These are phyloP conservation scores for Gymnodraco acuticeps DNA, from an alignment of 2,797 vertebrate species.

Conservation along the genomic window DNA sequence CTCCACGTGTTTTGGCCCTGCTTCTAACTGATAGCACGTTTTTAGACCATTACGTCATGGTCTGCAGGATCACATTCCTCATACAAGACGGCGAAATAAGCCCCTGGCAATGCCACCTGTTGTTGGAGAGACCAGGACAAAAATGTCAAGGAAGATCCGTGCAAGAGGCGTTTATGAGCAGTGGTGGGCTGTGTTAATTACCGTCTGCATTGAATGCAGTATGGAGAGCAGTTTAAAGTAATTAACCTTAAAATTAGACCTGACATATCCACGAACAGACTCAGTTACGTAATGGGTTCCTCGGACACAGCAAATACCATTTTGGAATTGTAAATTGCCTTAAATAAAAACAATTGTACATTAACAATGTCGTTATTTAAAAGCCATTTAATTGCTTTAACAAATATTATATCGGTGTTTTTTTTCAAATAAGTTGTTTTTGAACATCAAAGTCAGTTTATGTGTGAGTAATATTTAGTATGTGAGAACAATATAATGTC, in stretches of 20 bases:
- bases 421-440: not conserved
- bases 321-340: not conserved
- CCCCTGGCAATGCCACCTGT: constrained; percentile 61
- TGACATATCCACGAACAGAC: constrained; percentile 6
- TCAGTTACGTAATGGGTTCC: constrained; percentile 7
- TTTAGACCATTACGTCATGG: constrained; percentile 72
- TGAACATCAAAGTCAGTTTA: not conserved
- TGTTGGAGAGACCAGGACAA: constrained; percentile 21
- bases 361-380: not conserved
- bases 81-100: constrained; percentile 35
- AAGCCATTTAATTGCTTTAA: not conserved
- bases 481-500: not conserved
- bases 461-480: not conserved
- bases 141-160: constrained; percentile 9
- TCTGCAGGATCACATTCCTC: constrained; percentile 62
- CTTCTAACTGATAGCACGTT: constrained; percentile 71
- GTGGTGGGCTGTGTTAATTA: constrained; percentile 29
- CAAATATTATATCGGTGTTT: not conserved
- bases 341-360: not conserved
- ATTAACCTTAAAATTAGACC: constrained; percentile 20
- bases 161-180: constrained; percentile 10
- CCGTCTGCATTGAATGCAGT: not conserved
- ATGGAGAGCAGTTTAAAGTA: constrained; percentile 32
- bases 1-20: constrained; percentile 76
- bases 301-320: not conserved